Conservation (phyloP, 2,888 invertebrate genomes). For the Oligia latruncula region DNA sequence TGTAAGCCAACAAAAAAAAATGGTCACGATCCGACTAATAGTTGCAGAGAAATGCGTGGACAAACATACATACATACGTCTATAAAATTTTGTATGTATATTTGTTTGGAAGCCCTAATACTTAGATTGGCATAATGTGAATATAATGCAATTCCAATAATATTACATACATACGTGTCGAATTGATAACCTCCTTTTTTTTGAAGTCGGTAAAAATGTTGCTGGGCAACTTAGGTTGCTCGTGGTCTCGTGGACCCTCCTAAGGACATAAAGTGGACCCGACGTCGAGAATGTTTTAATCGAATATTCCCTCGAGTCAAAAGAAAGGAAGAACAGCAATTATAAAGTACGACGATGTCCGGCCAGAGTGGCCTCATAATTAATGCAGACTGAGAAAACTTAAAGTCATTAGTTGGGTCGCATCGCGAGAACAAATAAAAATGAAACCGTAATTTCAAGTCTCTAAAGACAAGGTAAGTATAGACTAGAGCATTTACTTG, state of each 20-base stretch:
- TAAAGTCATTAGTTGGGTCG: constrained; percentile 35
- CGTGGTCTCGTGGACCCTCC: background rate
- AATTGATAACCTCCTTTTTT: no score
- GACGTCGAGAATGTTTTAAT: constrained; percentile 32
- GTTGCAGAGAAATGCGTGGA: no score
- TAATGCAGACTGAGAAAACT: constrained; percentile 20
- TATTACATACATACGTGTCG: no score
- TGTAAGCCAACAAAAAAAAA: no score
- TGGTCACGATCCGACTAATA: no score
- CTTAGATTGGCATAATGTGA: no score
- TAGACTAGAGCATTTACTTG: background rate
- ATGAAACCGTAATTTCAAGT: constrained; percentile 36
- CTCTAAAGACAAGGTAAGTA: constrained; percentile 4
- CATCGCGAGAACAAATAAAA: constrained; percentile 24
- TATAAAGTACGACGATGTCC: constrained; percentile 43
- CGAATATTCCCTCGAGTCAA: constrained; percentile 18
- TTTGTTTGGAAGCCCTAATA: no score
- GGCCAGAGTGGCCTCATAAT: constrained; percentile 14
- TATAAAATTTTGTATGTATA: no score
- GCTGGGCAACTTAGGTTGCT: background rate
- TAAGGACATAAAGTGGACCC: constrained; percentile 9
- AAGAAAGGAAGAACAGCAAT: constrained; percentile 39
- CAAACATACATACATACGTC: no score
- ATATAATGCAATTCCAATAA: no score
- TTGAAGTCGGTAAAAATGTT: no score